Conservation (phyloP, 2,113 vertebrate genomes). For the Gambusia holbrooki region DNA sequence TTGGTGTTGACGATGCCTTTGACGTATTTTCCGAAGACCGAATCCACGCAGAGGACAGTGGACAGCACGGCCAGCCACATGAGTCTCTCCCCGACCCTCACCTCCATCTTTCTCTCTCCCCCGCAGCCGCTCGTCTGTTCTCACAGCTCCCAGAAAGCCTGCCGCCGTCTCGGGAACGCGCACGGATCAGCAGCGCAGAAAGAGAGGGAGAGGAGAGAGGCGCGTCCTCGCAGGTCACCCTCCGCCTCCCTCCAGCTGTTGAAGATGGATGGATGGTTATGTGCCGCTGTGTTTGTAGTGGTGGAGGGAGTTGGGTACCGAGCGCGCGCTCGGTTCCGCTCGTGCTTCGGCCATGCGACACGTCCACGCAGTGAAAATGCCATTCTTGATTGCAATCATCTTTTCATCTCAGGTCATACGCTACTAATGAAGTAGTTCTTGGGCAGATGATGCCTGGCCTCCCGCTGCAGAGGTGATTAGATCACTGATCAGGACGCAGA, state of each 20-base stretch:
- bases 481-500: slow-evolving; percentile 11
- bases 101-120: slow-evolving; percentile 79
- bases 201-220: slow-evolving; percentile 8
- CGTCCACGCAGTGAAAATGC: slow-evolving; percentile 43
- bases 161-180: slow-evolving; percentile 54
- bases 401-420: slow-evolving; percentile 57
- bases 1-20: slow-evolving; percentile 83
- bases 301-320: neutral
- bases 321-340: slow-evolving; percentile 62
- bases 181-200: slow-evolving; percentile 22
- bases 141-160: slow-evolving; percentile 32
- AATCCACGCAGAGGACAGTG: slow-evolving; percentile 72
- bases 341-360: slow-evolving; percentile 70
- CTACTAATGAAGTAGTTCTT: slow-evolving; percentile 42
- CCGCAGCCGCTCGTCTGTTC: slow-evolving; percentile 59
- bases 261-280: slow-evolving; percentile 7
- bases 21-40: slow-evolving; percentile 80
- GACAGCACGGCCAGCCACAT: slow-evolving; percentile 74
- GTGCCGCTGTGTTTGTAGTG: neutral
- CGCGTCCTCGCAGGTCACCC: slow-evolving; percentile 57
- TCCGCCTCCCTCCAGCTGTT: slow-evolving; percentile 48
- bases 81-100: slow-evolving; percentile 74
- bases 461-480: slow-evolving; percentile 1
- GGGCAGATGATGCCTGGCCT: slow-evolving; percentile 32
- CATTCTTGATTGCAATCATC: slow-evolving; percentile 51